Conservation (phyloP, 2,888 invertebrate species). For the Halictus ligatus region DNA sequence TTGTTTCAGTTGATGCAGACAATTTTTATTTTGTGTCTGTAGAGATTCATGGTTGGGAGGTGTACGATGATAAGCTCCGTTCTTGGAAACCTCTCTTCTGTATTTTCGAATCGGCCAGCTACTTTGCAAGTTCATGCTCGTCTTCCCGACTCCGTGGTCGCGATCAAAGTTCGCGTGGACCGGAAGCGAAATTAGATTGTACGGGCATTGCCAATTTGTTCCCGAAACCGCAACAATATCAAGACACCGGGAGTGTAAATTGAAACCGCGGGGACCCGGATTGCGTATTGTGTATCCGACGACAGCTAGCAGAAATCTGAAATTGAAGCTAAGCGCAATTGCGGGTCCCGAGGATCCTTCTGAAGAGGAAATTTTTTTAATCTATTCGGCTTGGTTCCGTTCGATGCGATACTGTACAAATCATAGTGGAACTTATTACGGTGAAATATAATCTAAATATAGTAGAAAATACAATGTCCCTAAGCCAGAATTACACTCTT, state of each 20-base stretch:
- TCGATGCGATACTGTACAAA: neutral
- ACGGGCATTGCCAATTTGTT: slow-evolving; percentile 15
- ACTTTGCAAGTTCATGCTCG: neutral
- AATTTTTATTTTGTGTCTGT: too few species aligned
- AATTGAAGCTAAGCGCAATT: neutral
- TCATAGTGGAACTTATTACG: neutral
- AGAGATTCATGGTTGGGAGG: neutral
- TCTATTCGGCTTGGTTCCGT: neutral
- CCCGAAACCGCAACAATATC: neutral
- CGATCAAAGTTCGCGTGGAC: neutral
- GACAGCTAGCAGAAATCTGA: neutral
- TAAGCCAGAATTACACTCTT: too few species aligned
- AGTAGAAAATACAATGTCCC: too few species aligned
- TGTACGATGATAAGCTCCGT: neutral
- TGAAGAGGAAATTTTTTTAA: neutral
- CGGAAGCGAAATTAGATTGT: neutral
- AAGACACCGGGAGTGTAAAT: slow-evolving; percentile 2
- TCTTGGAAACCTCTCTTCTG: neutral
- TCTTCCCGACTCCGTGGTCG: neutral
- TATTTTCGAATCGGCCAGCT: neutral
- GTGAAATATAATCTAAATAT: too few species aligned
- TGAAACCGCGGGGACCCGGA: neutral
- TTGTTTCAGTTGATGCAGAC: too few species aligned
- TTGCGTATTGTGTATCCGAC: neutral
- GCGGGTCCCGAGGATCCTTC: neutral